Base-by-base conservation (phyloP, 2,797 vertebrate species). In the Notolepis coatsorum region DNA sequence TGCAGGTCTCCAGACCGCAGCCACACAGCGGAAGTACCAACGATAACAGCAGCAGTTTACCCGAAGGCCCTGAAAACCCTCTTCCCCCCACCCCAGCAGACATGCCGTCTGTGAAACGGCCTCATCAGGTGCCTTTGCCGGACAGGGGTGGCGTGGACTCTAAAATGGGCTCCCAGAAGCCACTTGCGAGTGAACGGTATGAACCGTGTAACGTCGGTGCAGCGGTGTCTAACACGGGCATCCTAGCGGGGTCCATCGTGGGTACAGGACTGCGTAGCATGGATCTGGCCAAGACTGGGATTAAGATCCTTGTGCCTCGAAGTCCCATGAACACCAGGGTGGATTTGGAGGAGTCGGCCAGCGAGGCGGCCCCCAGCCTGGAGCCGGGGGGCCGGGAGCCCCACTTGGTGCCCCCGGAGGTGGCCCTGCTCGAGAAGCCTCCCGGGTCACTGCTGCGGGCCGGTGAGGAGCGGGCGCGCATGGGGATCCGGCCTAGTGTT, bases 281-380 rank as follows among this genome's bases (percentile, higher is more conserved):
- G 93, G 97, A 99, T 86, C 93, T 99, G 38, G 87, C 94, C 30
- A 96, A 95, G 84, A 95, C 94, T 3, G 96, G 97, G 38, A 99
- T 99, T 61, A 99, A 99, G 91, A 99, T 99, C 61, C 91, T 99
- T 52, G 96, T 99, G 68, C 97, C 97, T n/a, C 97, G 95, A 87
- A 99, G 96, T 73, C 97, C 96, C 1, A 93, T 98, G 90, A 97
- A 95, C 84, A 93, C 88, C 75, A 93, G 93, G 30, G 93, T 88
- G 48, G 82, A 95, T 13, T 88, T 94, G 0, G 96, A 98, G 54
- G 93, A 94, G 61, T 96, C 95, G 45, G 95, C 93, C 21, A 95
- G 90, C 0, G 96, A 97, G 84, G 95, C 94, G 39, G 93, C 94
- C 0, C 96, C 95, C 75, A 94, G 95, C 70, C 84, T 95, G 75